These are phyloP conservation scores for Meles meles DNA, from an alignment of 2,113 vertebrate species.

Conservation along the genomic window DNA sequence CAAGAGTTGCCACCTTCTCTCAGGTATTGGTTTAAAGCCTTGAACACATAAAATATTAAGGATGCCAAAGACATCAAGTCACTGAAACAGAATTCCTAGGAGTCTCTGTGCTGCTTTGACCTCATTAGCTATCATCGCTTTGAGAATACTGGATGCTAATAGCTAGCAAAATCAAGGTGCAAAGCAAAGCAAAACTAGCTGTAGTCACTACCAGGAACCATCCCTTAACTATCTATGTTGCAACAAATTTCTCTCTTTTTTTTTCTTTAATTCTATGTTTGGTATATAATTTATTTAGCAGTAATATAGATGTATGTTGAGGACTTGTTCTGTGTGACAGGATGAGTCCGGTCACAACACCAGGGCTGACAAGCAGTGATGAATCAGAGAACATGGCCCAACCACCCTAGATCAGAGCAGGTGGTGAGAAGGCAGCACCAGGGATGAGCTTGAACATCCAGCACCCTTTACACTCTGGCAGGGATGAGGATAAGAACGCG, in stretches of 20 bases:
- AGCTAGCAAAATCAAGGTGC: background rate
- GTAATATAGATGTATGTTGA: background rate
- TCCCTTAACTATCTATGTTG: background rate
- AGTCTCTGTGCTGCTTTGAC: background rate
- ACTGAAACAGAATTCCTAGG: constrained; percentile 19
- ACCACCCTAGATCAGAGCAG: background rate
- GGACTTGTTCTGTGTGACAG: background rate
- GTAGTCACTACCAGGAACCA: background rate
- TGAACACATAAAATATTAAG: background rate
- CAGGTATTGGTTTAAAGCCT: background rate
- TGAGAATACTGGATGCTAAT: background rate
- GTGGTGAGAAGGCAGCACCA: background rate
- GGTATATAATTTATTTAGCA: background rate
- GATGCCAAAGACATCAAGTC: background rate
- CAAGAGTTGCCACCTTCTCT: background rate
- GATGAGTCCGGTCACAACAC: background rate
- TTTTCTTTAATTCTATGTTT: background rate
- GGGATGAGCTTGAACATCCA: background rate
- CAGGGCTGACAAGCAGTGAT: background rate
- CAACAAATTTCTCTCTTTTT: background rate
- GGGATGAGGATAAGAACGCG: background rate
- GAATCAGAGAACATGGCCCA: background rate
- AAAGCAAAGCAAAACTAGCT: background rate
- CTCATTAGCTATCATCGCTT: background rate
- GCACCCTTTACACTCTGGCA: background rate